Conservation (phyloP, 37 sponge, comb jelly and placozoan genomes). For the Hexactinellida sp. region DNA sequence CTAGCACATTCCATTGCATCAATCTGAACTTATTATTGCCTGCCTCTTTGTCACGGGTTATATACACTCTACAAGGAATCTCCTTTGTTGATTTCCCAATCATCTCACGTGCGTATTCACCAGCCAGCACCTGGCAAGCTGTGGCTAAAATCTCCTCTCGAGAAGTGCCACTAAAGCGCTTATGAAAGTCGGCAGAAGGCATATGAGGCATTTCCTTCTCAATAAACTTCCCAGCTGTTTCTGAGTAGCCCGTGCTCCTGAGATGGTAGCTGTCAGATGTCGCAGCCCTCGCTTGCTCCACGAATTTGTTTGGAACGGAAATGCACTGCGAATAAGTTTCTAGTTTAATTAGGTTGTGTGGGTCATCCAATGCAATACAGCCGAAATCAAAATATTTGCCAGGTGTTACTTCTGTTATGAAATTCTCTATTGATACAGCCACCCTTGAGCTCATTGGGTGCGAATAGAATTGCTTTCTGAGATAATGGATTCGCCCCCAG, state of each 20-base stretch:
- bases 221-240: not conserved
- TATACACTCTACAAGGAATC: not conserved
- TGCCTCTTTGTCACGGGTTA: not conserved
- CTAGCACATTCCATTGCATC: conserved; percentile 7
- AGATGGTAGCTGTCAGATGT: not conserved
- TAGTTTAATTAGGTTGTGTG: not conserved
- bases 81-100: not conserved
- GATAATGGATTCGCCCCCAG: not conserved
- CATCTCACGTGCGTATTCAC: not conserved
- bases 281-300: not conserved
- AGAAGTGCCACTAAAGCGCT: not conserved
- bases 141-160: not conserved
- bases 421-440: conserved; percentile 7
- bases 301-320: not conserved
- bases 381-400: not conserved
- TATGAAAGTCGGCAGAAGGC: not conserved
- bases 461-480: not conserved
- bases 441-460: not conserved
- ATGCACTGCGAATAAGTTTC: not conserved
- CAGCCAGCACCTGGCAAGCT: not conserved
- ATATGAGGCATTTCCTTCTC: not conserved
- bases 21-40: not conserved
- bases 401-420: not conserved
- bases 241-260: not conserved
- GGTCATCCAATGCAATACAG: not conserved